Evolutionary conservation across 2,797 vertebrate species (phyloP), one percentile per base, ranked within the genome.

Genomic region (Enteromius radiatus): DNA sequence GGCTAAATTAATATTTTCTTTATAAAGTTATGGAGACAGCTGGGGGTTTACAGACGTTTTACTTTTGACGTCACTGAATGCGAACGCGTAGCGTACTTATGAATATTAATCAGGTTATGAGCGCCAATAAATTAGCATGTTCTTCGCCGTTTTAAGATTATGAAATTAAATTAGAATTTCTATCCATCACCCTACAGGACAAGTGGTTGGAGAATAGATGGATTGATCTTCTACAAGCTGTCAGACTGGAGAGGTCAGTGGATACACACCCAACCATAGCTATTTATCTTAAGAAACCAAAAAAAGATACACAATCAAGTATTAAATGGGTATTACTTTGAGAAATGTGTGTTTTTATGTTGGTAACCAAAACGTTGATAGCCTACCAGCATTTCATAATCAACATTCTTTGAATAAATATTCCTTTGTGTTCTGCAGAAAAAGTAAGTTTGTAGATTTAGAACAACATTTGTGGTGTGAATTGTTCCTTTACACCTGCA

Each of bases 191-290:
- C 21, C 5, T 43, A 43, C 10, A 43, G 5, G 21, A 68, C 21
- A 41, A 41, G 19, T 10, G 3, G 28, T 7, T 68, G 17, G 19
- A 69, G 17, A 31, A 31, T 26, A 12, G 38, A 69, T 31, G 26
- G 17, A 71, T 71, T 8, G 11, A 36, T 52, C 28, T 23, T 71
- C 26, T 31, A 12, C 45, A 52, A 33, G 23, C 43, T 12, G 28
- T 73, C 45, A n/a, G 31, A 56, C 33, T 56, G 71, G 31, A 75
- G 21, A 75, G 52, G 49, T 56, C 71, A 56, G 31, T 36, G 31
- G 4, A 65, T 33, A 15, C 5, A 14, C 14, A 3, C 14, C 68
- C 10, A 33, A 14, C 8, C 21, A 31, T 21, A 21, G 28, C 17
- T 21, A 19, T 74, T 74, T 36, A 36, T 54, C 26, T n/a, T 3